Evolutionary conservation across 2,888 invertebrate genomes (phyloP), one percentile per base, ranked within the genome.

Genomic region (Spodoptera exigua): DNA sequence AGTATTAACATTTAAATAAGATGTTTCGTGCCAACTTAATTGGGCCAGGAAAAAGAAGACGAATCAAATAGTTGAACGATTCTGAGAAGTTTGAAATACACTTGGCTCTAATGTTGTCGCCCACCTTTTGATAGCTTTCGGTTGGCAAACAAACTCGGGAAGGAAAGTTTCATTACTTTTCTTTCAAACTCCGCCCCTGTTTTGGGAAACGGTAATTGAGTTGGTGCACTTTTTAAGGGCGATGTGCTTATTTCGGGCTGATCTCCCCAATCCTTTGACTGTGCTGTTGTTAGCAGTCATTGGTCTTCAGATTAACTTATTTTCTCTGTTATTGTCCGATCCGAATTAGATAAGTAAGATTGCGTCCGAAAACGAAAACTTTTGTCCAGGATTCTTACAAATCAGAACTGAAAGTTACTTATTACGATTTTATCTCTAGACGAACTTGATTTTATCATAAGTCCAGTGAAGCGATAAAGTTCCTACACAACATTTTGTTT

Each of bases 141-240:
- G 44, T 40, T 49, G 44, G 39, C 44, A 61, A 63, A 58, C 73
- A 69, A 76, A 77, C 70, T 71, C 46, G 21, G 45, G 49, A 61
- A 68, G 51, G 70, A 76, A 82, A 79, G 48, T 78, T 78, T 71
- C 74, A 80, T 82, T 83, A 77, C 71, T 74, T 78, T 81, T 76
- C 74, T 76, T 73, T 58, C 35, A 41, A 78, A 77, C 75, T 78
- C 72, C 18, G 56, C 48, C 53, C 47, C 44, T 69, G 46, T 68
- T 65, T 67, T 61, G n/a, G 36, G 46, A 61, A 70, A 68, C 63
- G 43, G 65, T 82, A 80, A 84, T 81, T 78, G 73, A 72, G 70
- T 79, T 77, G 65, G 58, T 76, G 76, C 76, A 69, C 58, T 70
- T 70, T 53, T 61, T 59, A 57, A 60, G 43, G 53, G 37, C 60